phyloP scores from a whole-genome alignment of 92 coral and sea anemone species.

The Paragorgia papillata region DNA sequence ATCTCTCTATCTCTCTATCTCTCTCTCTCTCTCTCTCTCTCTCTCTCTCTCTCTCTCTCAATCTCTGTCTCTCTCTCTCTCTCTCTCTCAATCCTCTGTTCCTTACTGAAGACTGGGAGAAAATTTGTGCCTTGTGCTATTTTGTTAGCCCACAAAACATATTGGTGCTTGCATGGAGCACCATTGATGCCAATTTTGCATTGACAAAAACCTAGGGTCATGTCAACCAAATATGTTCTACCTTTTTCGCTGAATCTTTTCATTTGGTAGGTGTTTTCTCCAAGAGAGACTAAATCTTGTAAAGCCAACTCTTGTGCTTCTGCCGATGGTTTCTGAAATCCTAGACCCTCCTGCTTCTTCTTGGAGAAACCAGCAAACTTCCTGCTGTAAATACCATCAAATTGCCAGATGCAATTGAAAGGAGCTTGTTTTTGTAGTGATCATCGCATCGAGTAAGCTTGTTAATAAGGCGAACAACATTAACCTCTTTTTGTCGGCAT shows the following conservation, averaged over 20 bases:
- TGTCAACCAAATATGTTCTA: constrained; percentile 9
- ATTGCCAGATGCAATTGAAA: constrained; percentile 45
- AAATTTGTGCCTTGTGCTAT: neutral
- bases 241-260: constrained; percentile 2
- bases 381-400: constrained; percentile 43
- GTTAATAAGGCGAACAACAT: constrained; percentile 46
- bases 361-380: constrained; percentile 31
- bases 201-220: constrained; percentile 4
- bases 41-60: too few relatives aligned
- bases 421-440: constrained; percentile 40
- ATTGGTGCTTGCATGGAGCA: constrained; percentile 20
- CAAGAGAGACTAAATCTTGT: neutral
- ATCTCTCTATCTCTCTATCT: too few relatives aligned
- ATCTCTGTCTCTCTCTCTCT: too few relatives aligned
- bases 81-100: too few relatives aligned
- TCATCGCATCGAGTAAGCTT: constrained; percentile 43
- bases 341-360: constrained; percentile 30
- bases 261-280: constrained; percentile 6
- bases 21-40: too few relatives aligned
- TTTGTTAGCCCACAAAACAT: constrained; percentile 13
- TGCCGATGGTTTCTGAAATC: constrained; percentile 23
- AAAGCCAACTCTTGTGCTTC: neutral
- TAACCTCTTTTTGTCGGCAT: constrained; percentile 37
- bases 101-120: constrained; percentile 7
- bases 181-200: constrained; percentile 9